Base-by-base conservation (phyloP, 2,797 vertebrate genomes). In the Lemur catta region DNA sequence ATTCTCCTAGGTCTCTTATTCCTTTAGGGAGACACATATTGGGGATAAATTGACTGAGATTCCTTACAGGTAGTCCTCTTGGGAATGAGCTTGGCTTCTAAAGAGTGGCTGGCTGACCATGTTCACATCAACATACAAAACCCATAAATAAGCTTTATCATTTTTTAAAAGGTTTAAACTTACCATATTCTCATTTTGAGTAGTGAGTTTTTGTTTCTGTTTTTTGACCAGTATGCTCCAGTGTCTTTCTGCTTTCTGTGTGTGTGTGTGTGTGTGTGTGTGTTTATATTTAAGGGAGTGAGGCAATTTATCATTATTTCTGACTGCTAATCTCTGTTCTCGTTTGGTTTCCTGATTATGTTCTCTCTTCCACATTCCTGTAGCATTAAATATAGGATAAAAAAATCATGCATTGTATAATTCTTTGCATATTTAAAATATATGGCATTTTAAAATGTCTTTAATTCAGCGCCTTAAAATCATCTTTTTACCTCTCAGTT, bases 111-210 rank as follows among this genome's bases (percentile, higher is more conserved):
- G 61, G 11, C 72, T 55, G 46, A 67, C 59, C 69, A 11, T 79
- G 30, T 65, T 26, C 20, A 26, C 35, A 18, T 85, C 46, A 87
- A 50, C 26, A 52, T 3, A n/a, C 4, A 84, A 4, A 18, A 71
- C 15, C 93, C 59, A 50, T 9, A 96, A 67, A 22, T n/a, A 55
- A 38, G 15, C 33, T 76, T 61, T 61, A 9, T 43, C 35, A 48
- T 92, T n/a, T 93, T 87, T 35, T 13, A 90, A 93, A 72, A 84
- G 3, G 13, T 91, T 89, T 84, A 38, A 78, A 84, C 7, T 79
- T 81, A 52, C 7, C 24, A 46, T 17, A 52, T n/a, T 94, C 75
- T 87, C 4, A 59, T 85, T 33, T 85, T 89, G 33, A 91, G 35
- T 50, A 55, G n/a, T 76, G 13, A 48, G 14, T 20, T 90, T 78